These are phyloP conservation scores for Epinephelus fuscoguttatus DNA, from an alignment of 2,113 vertebrate genomes.

Conservation along the genomic window DNA sequence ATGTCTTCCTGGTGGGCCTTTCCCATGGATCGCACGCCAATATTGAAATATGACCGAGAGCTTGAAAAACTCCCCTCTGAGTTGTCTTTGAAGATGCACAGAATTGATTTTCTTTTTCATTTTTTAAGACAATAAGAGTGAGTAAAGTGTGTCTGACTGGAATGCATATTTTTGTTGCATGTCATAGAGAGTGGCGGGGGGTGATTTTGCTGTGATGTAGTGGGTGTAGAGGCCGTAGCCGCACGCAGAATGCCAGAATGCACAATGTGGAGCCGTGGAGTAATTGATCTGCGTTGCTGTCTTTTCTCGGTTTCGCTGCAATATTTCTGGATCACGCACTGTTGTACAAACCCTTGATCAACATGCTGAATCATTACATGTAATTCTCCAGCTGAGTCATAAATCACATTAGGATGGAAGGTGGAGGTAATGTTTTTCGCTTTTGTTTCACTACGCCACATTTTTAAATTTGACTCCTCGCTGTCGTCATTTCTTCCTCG, in stretches of 20 bases:
- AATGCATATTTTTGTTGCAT: constrained; percentile 45
- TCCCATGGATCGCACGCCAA: constrained; percentile 86
- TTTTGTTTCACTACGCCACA: constrained; percentile 25
- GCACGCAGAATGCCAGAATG: constrained; percentile 51
- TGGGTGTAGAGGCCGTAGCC: constrained; percentile 24
- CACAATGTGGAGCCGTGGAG: constrained; percentile 59
- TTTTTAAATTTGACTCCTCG: constrained; percentile 55
- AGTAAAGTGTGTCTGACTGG: constrained; percentile 24
- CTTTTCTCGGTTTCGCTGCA: constrained; percentile 62
- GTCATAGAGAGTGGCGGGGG: constrained; percentile 8
- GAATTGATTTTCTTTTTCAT: constrained; percentile 37
- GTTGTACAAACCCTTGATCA: constrained; percentile 74
- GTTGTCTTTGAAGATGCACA: constrained; percentile 28
- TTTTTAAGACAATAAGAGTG: constrained; percentile 46
- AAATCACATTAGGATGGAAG: constrained; percentile 69
- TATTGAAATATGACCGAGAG: constrained; percentile 85
- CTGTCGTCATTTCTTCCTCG: constrained; percentile 44
- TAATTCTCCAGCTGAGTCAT: constrained; percentile 70
- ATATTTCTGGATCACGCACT: constrained; percentile 69
- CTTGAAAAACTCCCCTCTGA: constrained; percentile 69
- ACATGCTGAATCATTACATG: constrained; percentile 78
- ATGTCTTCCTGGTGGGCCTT: constrained; percentile 87
- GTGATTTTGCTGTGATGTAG: constrained; percentile 53
- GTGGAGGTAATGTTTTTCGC: constrained; percentile 34
- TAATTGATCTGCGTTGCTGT: constrained; percentile 76